Conservation (phyloP, 1,140 invertebrate genomes). For the Drosophila sechellia region DNA sequence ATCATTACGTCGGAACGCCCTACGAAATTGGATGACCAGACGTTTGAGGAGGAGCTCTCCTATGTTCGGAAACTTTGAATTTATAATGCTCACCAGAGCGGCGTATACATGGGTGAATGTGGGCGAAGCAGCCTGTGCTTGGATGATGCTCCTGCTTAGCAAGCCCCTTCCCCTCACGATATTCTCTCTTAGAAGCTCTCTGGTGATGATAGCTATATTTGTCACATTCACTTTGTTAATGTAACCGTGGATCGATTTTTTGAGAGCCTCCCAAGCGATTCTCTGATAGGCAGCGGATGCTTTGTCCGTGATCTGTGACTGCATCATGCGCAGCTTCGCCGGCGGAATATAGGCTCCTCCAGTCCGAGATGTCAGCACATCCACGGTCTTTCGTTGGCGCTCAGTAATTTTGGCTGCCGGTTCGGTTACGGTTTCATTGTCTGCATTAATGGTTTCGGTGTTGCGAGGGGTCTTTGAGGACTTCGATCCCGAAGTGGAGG, state of each 20-base stretch:
- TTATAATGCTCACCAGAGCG: conserved; percentile 96
- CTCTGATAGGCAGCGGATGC: conserved; percentile 96
- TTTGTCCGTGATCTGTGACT: conserved; percentile 97
- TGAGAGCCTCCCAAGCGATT: conserved; percentile 98
- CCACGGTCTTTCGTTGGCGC: conserved; percentile 85
- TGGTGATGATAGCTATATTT: conserved; percentile 96
- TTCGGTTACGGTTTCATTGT: conserved; percentile 73
- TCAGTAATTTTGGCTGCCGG: conserved; percentile 76
- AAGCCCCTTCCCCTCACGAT: conserved; percentile 97
- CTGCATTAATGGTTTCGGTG: conserved; percentile 12
- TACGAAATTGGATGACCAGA: conserved; percentile 96
- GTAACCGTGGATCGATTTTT: conserved; percentile 99
- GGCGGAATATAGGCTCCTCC: conserved; percentile 99
- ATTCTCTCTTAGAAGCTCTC: conserved; percentile 97
- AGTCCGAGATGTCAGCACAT: conserved; percentile 93
- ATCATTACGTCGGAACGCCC: conserved; percentile 97
- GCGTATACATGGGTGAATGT: conserved; percentile 99
- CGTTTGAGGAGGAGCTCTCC: conserved; percentile 96
- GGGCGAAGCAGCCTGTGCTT: conserved; percentile 98
- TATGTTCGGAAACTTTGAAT: conserved; percentile 99
- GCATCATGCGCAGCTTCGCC: conserved; percentile 96
- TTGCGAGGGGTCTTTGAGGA: conserved; percentile 7
- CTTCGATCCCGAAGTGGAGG: conserved; percentile 8
- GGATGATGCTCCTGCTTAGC: conserved; percentile 95
- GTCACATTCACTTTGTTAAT: conserved; percentile 99